Conservation (phyloP, 2,113 vertebrate species). For the Psophia crepitans region DNA sequence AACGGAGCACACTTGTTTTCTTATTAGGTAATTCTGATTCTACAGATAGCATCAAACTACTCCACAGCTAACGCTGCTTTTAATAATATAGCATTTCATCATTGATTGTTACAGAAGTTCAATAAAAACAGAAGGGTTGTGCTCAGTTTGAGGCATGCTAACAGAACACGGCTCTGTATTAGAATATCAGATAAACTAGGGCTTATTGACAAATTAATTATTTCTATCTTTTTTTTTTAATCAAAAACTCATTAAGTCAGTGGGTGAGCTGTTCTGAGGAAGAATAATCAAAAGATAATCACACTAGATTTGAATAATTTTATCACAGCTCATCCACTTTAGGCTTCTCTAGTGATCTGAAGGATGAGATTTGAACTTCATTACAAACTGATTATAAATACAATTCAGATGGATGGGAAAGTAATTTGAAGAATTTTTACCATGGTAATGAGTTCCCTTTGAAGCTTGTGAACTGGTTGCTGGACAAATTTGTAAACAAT, state of each 20-base stretch:
- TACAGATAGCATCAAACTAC: neutral
- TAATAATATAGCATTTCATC: neutral
- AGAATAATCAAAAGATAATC: slow-evolving; percentile 68
- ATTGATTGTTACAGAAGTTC: slow-evolving; percentile 4
- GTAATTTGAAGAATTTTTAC: slow-evolving; percentile 72
- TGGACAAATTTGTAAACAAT: slow-evolving; percentile 73
- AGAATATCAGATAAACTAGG: slow-evolving; percentile 13
- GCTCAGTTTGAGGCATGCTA: slow-evolving; percentile 35
- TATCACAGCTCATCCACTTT: slow-evolving; percentile 48
- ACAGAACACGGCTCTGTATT: neutral
- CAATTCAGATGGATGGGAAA: slow-evolving; percentile 68
- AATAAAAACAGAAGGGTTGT: neutral
- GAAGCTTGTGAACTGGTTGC: slow-evolving; percentile 61
- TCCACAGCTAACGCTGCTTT: neutral
- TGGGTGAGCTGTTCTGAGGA: slow-evolving; percentile 39
- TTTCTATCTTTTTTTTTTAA: slow-evolving; percentile 10
- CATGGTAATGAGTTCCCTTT: slow-evolving; percentile 70
- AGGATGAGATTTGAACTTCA: slow-evolving; percentile 67
- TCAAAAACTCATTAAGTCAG: slow-evolving; percentile 46
- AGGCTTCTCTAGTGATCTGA: slow-evolving; percentile 57
- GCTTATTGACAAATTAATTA: slow-evolving; percentile 47
- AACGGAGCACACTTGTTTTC: neutral
- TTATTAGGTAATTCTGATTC: neutral
- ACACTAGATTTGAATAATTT: slow-evolving; percentile 62
- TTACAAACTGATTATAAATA: slow-evolving; percentile 71